A percentile compares a stretch with the other conserved stretches of the same genome.
phyloP scores from a whole-genome alignment of 2,797 vertebrate genomes.

The Falco biarmicus region DNA sequence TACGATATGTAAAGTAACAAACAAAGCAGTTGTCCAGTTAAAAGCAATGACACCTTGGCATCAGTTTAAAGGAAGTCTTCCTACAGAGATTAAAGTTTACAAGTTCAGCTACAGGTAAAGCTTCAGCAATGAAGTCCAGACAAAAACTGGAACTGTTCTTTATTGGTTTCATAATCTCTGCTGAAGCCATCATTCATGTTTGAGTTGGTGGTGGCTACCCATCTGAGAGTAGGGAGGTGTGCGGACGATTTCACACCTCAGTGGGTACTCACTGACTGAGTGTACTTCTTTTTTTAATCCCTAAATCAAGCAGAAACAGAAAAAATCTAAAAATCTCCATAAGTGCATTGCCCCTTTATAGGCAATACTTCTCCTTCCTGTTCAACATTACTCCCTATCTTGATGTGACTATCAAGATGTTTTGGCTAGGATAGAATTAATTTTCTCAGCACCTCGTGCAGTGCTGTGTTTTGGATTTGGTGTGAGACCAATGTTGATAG shows the following conservation, averaged over 20 bases:
- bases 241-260: background rate
- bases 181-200: rapidly evolving
- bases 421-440: too few species aligned
- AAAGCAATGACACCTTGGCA: background rate
- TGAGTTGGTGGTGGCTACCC: background rate
- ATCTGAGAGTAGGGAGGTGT: background rate
- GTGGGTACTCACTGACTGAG: background rate
- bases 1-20: background rate
- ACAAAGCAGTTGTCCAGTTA: background rate
- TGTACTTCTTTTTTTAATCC: background rate
- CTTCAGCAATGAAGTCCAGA: background rate
- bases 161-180: background rate
- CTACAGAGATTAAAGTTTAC: background rate
- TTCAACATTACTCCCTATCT: background rate
- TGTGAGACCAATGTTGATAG: too few species aligned
- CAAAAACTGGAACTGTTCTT: background rate
- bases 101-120: background rate
- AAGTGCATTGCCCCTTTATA: background rate
- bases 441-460: too few species aligned
- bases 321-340: background rate
- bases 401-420: background rate
- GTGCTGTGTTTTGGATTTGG: too few species aligned
- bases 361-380: background rate
- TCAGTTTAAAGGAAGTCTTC: background rate
- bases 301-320: background rate